Percentiles rank a stretch among this genome's conserved stretches.
Conservation (phyloP, 2,797 vertebrate species). For the Pangasius djambal region DNA sequence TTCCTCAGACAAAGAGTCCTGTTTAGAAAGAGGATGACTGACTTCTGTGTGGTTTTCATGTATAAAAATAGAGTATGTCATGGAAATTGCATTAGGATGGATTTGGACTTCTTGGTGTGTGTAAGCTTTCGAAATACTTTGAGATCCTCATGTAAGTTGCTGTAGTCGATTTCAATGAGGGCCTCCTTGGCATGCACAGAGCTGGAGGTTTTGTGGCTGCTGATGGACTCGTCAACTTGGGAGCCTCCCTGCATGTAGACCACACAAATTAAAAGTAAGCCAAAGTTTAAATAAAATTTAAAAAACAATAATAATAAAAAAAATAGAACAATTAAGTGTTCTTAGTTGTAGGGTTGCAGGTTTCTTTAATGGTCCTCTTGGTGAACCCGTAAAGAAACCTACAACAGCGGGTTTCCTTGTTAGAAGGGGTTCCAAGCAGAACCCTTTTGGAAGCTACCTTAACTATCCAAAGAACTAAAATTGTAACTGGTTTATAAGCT, state of each 20-base stretch:
- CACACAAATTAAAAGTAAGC: background rate
- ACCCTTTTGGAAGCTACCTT: background rate
- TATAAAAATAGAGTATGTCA: background rate
- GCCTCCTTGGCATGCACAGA: constrained; percentile 89
- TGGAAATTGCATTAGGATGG: background rate
- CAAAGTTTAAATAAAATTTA: no score
- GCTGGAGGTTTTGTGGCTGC: constrained; percentile 88
- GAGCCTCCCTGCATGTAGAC: constrained; percentile 76
- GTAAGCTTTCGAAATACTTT: constrained; percentile 72
- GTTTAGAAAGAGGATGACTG: background rate
- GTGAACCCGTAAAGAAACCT: background rate
- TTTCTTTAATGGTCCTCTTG: background rate
- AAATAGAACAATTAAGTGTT: background rate
- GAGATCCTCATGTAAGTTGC: constrained; percentile 86
- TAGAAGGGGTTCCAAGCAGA: no score
- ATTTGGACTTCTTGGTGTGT: background rate
- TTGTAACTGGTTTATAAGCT: background rate
- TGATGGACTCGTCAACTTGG: constrained; percentile 81
- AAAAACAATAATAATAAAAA: no score
- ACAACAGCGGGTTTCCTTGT: background rate
- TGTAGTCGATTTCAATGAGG: constrained; percentile 93
- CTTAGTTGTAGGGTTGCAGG: background rate
- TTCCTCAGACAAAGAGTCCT: constrained; percentile 88
- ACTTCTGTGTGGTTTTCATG: background rate
- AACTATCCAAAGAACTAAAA: background rate